Evolutionary conservation across 1,140 invertebrate genomes (phyloP).

Genomic region (Acyrthosiphon pisum): DNA sequence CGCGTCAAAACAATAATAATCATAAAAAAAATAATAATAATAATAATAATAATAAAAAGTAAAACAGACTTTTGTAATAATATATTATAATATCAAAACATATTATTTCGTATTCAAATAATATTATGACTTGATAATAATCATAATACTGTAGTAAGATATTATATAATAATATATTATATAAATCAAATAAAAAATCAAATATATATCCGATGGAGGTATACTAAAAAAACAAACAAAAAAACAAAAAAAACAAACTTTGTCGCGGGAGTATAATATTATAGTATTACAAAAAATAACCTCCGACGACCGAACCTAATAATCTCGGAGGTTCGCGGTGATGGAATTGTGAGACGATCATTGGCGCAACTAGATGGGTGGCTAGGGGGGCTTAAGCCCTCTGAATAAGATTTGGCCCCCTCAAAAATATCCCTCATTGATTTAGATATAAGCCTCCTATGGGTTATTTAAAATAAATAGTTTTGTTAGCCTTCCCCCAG

Average conservation of each 20-base stretch:
- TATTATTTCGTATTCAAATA: constrained; percentile 7
- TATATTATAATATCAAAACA: constrained; percentile 18
- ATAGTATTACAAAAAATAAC: constrained; percentile 6
- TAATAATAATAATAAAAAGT: constrained; percentile 41
- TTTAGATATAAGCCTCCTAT: no score
- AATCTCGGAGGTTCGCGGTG: background rate
- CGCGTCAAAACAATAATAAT: no score
- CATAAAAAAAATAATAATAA: background rate
- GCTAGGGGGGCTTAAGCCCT: no score
- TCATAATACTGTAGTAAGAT: constrained; percentile 33
- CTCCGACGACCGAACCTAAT: background rate
- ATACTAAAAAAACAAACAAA: background rate
- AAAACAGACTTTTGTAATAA: constrained; percentile 45
- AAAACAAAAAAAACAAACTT: constrained; percentile 33
- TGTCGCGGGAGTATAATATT: background rate
- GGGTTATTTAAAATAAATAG: no score
- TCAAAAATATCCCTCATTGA: no score
- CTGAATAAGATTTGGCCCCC: no score
- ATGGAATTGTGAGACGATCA: background rate
- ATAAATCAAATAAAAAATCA: constrained; percentile 19
- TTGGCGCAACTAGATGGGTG: no score
- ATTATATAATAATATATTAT: background rate
- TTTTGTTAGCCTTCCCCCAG: no score
- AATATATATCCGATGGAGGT: background rate
- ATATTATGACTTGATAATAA: constrained; percentile 31